These are phyloP conservation scores for Galeruca laticollis DNA, from an alignment of 2,888 invertebrate species.

Conservation along the genomic window DNA sequence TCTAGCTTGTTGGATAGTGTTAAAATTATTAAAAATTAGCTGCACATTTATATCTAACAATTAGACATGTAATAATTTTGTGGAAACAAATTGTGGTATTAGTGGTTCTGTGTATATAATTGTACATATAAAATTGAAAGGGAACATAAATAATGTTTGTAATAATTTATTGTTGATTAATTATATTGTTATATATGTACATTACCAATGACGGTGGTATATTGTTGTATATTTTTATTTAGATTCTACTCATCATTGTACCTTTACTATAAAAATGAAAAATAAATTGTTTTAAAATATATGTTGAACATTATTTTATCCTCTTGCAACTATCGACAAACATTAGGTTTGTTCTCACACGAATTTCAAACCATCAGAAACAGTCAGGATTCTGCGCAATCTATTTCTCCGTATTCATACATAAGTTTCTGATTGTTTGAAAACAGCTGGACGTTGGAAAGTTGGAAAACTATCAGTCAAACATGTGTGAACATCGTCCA, in stretches of 20 bases:
- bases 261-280: constrained; percentile 13
- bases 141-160: background rate
- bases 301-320: constrained; percentile 6
- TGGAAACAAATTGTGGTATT: background rate
- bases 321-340: background rate
- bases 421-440: no score
- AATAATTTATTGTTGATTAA: constrained; percentile 14
- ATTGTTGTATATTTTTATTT: constrained; percentile 22
- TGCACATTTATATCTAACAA: background rate
- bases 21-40: background rate
- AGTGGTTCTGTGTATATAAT: constrained; percentile 7
- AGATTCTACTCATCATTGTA: constrained; percentile 20
- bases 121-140: background rate
- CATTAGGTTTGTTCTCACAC: no score
- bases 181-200: constrained; percentile 12
- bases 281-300: constrained; percentile 11
- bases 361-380: no score
- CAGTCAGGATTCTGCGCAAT: no score
- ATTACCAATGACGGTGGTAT: constrained; percentile 14
- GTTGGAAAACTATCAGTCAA: no score
- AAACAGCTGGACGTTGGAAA: no score
- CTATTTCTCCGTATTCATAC: no score
- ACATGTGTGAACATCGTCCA: no score
- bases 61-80: background rate
- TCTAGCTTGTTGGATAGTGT: background rate